These are phyloP conservation scores for Idaea biselata DNA, from an alignment of 2,888 invertebrate genomes.

Conservation along the genomic window DNA sequence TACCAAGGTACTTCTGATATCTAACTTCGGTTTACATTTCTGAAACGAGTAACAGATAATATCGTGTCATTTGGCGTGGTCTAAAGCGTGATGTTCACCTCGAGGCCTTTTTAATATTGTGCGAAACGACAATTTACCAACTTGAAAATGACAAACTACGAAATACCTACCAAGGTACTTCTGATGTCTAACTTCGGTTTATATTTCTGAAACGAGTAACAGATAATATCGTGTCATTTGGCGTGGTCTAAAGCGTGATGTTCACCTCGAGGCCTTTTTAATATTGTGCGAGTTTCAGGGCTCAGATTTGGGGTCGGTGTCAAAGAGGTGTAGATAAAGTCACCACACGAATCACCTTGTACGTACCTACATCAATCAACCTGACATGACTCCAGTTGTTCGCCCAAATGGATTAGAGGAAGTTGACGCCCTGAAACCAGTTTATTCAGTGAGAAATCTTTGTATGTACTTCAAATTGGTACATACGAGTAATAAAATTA, in stretches of 20 bases:
- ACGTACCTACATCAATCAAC: constrained; percentile 73
- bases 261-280: constrained; percentile 21
- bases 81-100: constrained; percentile 6
- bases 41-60: too few relatives aligned
- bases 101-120: constrained; percentile 36
- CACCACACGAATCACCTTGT: constrained; percentile 58
- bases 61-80: too few relatives aligned
- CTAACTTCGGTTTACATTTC: too few relatives aligned
- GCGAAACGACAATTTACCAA: constrained; percentile 19
- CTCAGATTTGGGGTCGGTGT: constrained; percentile 53
- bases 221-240: neutral
- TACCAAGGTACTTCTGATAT: too few relatives aligned
- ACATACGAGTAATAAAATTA: constrained; percentile 1
- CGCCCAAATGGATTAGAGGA: constrained; percentile 78
- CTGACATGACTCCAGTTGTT: constrained; percentile 76
- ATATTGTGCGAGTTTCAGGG: constrained; percentile 51
- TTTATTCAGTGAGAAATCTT: constrained; percentile 27
- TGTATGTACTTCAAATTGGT: constrained; percentile 14
- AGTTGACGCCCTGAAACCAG: constrained; percentile 52
- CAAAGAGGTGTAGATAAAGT: constrained; percentile 68
- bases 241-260: constrained; percentile 3
- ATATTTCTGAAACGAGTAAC: neutral
- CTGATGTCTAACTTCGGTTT: neutral
- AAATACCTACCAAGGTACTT: too few relatives aligned
- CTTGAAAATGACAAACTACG: too few relatives aligned